Percentiles rank a stretch among this genome's conserved stretches.
Evolutionary conservation across 2,888 invertebrate species (phyloP).

Genomic region (Didymodactylos carnosus): DNA sequence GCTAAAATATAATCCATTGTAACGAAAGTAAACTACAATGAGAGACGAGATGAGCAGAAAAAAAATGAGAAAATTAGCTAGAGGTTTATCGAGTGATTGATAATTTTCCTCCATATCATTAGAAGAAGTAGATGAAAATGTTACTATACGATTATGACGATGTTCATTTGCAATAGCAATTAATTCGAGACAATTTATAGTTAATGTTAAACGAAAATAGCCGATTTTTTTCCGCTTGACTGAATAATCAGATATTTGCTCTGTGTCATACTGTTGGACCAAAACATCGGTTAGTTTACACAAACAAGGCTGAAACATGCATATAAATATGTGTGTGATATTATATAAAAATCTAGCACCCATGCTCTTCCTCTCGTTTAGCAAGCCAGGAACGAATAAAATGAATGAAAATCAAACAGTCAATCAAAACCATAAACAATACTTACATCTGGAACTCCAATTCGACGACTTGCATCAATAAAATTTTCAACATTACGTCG

Average conservation of each 20-base stretch:
- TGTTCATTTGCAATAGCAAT: background rate
- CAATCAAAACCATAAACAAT: too few species aligned
- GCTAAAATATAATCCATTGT: too few species aligned
- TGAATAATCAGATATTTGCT: background rate
- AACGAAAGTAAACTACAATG: too few species aligned
- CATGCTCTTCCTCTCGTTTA: too few species aligned
- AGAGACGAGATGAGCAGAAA: too few species aligned
- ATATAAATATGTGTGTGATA: too few species aligned
- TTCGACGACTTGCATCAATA: constrained; percentile 71
- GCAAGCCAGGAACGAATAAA: too few species aligned
- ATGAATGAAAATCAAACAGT: too few species aligned
- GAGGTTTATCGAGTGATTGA: background rate
- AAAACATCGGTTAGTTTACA: background rate
- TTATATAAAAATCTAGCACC: too few species aligned
- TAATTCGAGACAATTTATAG: background rate
- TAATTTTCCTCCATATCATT: too few species aligned
- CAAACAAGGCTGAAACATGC: background rate
- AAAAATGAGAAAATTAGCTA: background rate
- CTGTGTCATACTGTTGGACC: background rate
- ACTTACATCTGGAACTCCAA: constrained; percentile 80
- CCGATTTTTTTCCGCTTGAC: background rate
- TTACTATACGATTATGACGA: background rate
- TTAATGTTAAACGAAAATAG: background rate
- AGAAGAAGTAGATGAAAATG: too few species aligned
- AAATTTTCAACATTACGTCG: constrained; percentile 84